These are phyloP conservation scores for Actias luna DNA, from an alignment of 2,888 invertebrate species.

Conservation along the genomic window DNA sequence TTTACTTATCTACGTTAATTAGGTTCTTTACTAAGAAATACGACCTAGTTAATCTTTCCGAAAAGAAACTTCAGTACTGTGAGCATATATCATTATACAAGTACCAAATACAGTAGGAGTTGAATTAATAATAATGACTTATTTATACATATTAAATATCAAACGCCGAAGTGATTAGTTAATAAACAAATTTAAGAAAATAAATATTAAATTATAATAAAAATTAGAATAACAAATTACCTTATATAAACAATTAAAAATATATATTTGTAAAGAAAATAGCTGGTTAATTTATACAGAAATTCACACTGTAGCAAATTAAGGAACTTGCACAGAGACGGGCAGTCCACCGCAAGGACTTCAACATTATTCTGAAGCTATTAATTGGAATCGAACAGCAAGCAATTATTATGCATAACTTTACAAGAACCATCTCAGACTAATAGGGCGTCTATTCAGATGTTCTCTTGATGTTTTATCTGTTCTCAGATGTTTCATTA, in stretches of 20 bases:
- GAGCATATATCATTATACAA: neutral
- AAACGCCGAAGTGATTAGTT: too few species aligned
- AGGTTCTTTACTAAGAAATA: conserved; percentile 9
- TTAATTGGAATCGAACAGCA: conserved; percentile 66
- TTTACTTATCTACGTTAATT: conserved; percentile 10
- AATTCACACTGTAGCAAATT: conserved; percentile 28
- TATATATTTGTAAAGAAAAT: neutral
- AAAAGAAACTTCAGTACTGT: neutral
- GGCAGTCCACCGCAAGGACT: conserved; percentile 44
- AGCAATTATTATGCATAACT: conserved; percentile 74
- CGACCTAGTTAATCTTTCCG: neutral
- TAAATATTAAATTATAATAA: too few species aligned
- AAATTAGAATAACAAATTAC: neutral
- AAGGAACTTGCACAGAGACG: conserved; percentile 35
- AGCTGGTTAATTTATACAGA: conserved; percentile 26
- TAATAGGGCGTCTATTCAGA: conserved; percentile 24
- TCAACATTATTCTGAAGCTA: conserved; percentile 57
- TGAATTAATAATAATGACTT: neutral
- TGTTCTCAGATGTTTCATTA: neutral
- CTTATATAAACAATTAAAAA: too few species aligned
- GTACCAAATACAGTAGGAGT: neutral
- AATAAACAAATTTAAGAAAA: too few species aligned
- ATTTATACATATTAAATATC: neutral
- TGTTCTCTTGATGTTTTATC: neutral
- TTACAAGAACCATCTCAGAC: conserved; percentile 52